A percentile compares a stretch with the other conserved stretches of the same genome.
phyloP scores from a whole-genome alignment of 2,888 invertebrate species.

The Phaedon cochleariae region DNA sequence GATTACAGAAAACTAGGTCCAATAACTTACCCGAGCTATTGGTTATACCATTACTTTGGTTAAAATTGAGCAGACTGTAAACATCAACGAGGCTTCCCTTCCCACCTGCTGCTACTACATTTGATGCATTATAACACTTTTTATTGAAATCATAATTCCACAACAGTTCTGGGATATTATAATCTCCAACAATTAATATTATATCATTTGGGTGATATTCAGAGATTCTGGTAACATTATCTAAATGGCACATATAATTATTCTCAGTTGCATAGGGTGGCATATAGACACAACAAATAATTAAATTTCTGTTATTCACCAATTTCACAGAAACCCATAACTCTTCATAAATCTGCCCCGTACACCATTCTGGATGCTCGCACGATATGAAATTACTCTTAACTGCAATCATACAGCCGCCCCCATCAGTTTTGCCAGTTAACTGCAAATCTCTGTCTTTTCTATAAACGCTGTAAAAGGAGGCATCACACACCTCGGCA shows the following conservation, averaged over 20 bases:
- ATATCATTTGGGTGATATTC: neutral
- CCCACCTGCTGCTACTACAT: too few species aligned
- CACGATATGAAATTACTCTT: neutral
- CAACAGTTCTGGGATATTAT: neutral
- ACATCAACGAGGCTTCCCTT: too few species aligned
- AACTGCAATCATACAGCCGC: neutral
- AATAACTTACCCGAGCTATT: too few species aligned
- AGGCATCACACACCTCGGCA: constrained; percentile 6
- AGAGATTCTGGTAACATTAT: neutral
- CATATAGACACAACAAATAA: neutral
- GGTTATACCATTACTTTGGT: too few species aligned
- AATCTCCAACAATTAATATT: neutral
- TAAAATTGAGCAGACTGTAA: too few species aligned
- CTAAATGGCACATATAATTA: neutral
- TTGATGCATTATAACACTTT: too few species aligned
- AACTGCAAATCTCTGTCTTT: neutral
- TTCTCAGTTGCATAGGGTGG: neutral
- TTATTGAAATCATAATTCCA: neutral
- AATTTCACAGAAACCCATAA: neutral
- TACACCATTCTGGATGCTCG: neutral
- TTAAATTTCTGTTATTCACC: neutral
- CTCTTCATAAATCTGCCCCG: neutral
- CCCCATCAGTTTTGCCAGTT: neutral
- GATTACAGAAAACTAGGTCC: too few species aligned
- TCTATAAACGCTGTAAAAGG: neutral